These are phyloP conservation scores for Drosophila birchii DNA, from an alignment of 2,888 invertebrate species.

Conservation along the genomic window DNA sequence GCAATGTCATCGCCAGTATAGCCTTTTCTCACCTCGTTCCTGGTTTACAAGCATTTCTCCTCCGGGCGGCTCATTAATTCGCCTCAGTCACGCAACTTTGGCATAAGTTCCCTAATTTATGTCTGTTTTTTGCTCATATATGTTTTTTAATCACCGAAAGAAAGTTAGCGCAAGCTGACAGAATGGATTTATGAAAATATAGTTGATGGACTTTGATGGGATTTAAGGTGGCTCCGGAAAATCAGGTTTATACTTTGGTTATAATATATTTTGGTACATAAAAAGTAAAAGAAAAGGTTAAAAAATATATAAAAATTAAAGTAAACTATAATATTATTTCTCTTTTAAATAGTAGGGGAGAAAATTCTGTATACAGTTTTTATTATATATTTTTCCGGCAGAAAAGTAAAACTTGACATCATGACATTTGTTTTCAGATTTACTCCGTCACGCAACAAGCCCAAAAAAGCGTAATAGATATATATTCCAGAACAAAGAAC, in stretches of 20 bases:
- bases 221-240: slow-evolving; percentile 20
- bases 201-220: slow-evolving; percentile 11
- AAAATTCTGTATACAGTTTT: not conserved
- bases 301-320: not conserved
- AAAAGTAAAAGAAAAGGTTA: not conserved
- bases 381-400: not conserved
- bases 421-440: slow-evolving; percentile 3
- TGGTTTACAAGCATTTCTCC: slow-evolving; percentile 12
- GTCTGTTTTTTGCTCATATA: slow-evolving; percentile 43
- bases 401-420: not conserved
- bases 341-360: not conserved
- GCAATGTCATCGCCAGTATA: slow-evolving; percentile 44
- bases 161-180: slow-evolving; percentile 3
- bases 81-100: slow-evolving; percentile 55
- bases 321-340: not conserved
- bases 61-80: slow-evolving; percentile 53
- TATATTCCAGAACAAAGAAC: slow-evolving; percentile 13
- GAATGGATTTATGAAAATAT: slow-evolving; percentile 8
- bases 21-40: slow-evolving; percentile 39
- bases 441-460: slow-evolving; percentile 5
- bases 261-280: too few relatives aligned
- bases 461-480: not conserved
- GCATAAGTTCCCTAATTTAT: slow-evolving; percentile 68
- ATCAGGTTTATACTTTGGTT: not conserved
- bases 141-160: slow-evolving; percentile 36